Conservation (phyloP, 2,113 vertebrate species). For the Ceyx margarethae region DNA sequence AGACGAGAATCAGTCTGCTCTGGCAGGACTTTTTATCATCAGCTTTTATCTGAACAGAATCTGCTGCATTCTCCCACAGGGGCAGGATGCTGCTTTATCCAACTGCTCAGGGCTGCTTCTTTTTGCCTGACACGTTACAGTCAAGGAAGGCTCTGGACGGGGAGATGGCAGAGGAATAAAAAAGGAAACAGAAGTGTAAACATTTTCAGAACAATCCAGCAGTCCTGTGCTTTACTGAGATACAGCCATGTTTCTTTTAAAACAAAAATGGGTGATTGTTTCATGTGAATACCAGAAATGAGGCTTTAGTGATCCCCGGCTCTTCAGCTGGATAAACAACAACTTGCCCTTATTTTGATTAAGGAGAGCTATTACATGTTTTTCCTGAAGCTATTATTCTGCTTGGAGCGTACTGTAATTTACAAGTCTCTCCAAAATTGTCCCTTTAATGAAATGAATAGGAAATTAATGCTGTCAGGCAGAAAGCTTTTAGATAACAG, state of each 20-base stretch:
- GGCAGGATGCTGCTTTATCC: neutral
- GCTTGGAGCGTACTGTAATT: slow-evolving; percentile 66
- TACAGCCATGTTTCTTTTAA: neutral
- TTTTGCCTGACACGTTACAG: neutral
- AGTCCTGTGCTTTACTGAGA: neutral
- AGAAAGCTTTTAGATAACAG: slow-evolving; percentile 68
- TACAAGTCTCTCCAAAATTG: slow-evolving; percentile 70
- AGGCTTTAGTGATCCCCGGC: slow-evolving; percentile 22
- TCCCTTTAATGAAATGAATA: slow-evolving; percentile 73
- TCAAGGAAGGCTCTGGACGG: neutral
- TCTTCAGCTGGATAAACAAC: slow-evolving; percentile 68
- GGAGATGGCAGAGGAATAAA: neutral
- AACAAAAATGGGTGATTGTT: neutral
- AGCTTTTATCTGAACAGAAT: slow-evolving; percentile 22
- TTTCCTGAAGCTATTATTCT: slow-evolving; percentile 74
- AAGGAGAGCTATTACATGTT: slow-evolving; percentile 69
- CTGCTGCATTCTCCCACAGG: neutral
- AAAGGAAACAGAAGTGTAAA: neutral
- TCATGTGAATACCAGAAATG: slow-evolving; percentile 37
- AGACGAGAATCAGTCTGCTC: neutral
- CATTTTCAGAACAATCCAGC: neutral
- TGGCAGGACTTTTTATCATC: slow-evolving; percentile 3
- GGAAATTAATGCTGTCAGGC: slow-evolving; percentile 72
- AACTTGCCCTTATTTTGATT: slow-evolving; percentile 75
- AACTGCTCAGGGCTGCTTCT: neutral